A percentile compares a stretch with the other conserved stretches of the same genome.
These are phyloP conservation scores for Catharus fuscescens DNA, from an alignment of 2,113 vertebrate species.

Conservation along the genomic window DNA sequence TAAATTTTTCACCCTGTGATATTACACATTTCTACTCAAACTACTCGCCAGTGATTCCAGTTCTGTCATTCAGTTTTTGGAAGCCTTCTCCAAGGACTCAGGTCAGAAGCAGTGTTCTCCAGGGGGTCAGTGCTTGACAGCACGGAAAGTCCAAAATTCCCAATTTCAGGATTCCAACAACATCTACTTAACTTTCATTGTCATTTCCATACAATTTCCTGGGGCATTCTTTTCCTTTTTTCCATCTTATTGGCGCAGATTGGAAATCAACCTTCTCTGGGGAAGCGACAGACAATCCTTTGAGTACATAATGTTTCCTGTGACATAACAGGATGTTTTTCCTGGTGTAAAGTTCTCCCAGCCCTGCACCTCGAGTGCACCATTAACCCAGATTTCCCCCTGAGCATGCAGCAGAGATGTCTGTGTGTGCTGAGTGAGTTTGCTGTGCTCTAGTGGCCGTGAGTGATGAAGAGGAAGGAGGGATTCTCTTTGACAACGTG, in stretches of 20 bases:
- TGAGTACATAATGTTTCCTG: not conserved
- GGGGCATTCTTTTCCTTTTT: not conserved
- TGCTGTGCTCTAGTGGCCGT: conserved; percentile 68
- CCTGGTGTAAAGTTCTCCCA: not conserved
- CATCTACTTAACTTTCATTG: not conserved
- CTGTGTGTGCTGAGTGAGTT: conserved; percentile 36
- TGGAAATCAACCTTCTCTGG: not conserved
- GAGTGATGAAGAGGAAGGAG: conserved; percentile 80
- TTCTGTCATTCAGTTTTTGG: too few species aligned
- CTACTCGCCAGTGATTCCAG: too few species aligned
- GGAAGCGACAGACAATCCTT: not conserved
- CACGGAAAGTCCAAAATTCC: too few species aligned
- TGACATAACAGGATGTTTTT: not conserved
- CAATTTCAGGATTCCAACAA: too few species aligned
- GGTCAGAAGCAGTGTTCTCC: too few species aligned
- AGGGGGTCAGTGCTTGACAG: too few species aligned
- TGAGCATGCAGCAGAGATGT: not conserved
- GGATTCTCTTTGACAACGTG: conserved; percentile 77
- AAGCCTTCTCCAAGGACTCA: too few species aligned
- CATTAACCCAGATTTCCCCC: not conserved
- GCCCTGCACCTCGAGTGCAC: not conserved
- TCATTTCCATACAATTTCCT: not conserved
- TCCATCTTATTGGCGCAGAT: not conserved
- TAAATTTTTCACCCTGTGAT: too few species aligned
- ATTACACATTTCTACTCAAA: too few species aligned